Conservation (phyloP, 2,113 vertebrate genomes). For the Tetrax tetrax region DNA sequence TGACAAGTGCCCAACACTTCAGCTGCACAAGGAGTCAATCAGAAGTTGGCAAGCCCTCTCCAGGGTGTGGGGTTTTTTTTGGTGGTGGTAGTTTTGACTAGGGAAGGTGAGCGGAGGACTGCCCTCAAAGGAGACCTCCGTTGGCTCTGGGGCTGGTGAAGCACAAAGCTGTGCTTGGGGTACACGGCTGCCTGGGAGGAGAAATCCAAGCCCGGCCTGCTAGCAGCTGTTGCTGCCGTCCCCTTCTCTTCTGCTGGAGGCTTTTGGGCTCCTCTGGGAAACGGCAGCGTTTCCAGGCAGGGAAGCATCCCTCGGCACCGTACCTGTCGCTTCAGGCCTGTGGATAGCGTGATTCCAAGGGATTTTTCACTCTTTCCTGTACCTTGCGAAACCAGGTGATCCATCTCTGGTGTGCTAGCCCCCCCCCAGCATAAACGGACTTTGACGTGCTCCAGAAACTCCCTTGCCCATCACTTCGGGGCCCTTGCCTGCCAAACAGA, state of each 20-base stretch:
- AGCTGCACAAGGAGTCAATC: background rate
- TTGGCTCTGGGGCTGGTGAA: background rate
- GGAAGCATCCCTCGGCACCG: background rate
- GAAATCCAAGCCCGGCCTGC: background rate
- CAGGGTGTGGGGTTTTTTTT: background rate
- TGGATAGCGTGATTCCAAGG: background rate
- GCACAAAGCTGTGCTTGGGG: background rate
- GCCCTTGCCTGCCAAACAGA: background rate
- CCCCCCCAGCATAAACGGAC: background rate
- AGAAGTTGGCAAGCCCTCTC: background rate
- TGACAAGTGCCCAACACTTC: background rate
- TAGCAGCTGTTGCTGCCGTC: background rate
- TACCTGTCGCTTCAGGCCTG: accelerated
- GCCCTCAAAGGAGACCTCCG: background rate
- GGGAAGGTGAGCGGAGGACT: background rate
- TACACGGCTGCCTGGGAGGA: background rate
- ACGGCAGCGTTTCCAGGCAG: accelerated
- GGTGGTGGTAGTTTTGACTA: background rate
- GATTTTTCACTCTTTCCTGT: background rate
- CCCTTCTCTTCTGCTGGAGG: background rate
- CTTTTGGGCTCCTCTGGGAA: background rate
- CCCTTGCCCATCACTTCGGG: background rate
- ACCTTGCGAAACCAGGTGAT: background rate
- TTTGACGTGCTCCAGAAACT: background rate
- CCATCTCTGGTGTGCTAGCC: accelerated